phyloP scores from a whole-genome alignment of 2,113 vertebrate species.

The Pluvianellus socialis region DNA sequence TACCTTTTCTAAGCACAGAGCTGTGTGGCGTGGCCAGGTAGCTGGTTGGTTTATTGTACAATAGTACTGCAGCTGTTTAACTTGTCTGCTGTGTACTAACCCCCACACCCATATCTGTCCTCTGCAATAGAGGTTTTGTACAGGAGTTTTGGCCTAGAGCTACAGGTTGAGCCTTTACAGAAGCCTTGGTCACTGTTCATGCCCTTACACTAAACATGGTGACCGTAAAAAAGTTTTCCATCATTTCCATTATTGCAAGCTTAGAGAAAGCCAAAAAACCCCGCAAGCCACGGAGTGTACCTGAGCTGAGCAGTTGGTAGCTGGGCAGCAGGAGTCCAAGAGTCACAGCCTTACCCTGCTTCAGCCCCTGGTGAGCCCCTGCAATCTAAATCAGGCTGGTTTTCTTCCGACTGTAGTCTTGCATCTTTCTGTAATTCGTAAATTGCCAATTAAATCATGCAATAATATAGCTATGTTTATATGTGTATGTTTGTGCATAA shows the following conservation, averaged over 20 bases:
- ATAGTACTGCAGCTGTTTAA: neutral
- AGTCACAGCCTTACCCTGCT: neutral
- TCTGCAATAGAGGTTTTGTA: neutral
- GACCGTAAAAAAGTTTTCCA: neutral
- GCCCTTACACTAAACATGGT: neutral
- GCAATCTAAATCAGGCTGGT: neutral
- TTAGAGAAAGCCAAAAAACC: neutral
- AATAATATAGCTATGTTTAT: neutral
- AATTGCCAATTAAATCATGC: neutral
- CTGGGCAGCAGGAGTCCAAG: neutral
- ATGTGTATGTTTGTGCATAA: neutral
- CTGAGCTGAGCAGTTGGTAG: neutral
- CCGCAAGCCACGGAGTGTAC: neutral
- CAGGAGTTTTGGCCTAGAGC: neutral
- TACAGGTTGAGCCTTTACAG: neutral
- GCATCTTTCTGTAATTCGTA: neutral
- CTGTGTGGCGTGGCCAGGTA: neutral
- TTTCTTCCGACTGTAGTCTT: neutral
- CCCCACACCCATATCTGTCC: neutral
- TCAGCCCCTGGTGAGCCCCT: neutral
- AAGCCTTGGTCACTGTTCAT: neutral
- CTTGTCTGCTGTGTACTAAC: neutral
- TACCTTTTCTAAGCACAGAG: neutral
- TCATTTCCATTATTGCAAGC: neutral
- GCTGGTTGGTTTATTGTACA: neutral